Percentiles rank a stretch among this genome's conserved stretches.
These are phyloP conservation scores for Caenorhabditis virilis DNA, from an alignment of 2,888 invertebrate species.

Conservation along the genomic window DNA sequence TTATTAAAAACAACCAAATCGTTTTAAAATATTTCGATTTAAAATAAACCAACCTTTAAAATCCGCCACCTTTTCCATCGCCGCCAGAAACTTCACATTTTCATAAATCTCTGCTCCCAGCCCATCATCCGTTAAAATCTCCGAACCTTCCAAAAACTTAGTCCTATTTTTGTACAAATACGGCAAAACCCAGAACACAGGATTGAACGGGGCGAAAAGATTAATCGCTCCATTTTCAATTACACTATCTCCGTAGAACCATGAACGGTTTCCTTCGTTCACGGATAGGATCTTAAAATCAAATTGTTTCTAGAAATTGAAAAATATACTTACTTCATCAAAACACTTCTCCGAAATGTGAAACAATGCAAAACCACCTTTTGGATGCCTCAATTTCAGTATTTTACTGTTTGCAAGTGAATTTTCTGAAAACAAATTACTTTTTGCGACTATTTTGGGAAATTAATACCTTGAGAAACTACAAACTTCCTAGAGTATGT, in stretches of 20 bases:
- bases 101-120: conserved; percentile 14
- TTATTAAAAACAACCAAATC: too few species aligned
- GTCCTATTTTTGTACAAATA: conserved; percentile 43
- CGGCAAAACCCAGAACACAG: conserved; percentile 53
- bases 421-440: conserved; percentile 10
- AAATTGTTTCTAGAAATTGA: neutral
- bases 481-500: conserved; percentile 32
- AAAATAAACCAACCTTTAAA: too few species aligned
- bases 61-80: conserved; percentile 40
- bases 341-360: conserved; percentile 28
- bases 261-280: conserved; percentile 49
- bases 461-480: conserved; percentile 38
- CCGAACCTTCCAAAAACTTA: conserved; percentile 41
- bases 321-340: conserved; percentile 39
- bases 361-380: conserved; percentile 30
- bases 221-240: conserved; percentile 48
- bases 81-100: conserved; percentile 34
- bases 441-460: too few species aligned
- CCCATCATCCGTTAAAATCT: conserved; percentile 47
- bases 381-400: conserved; percentile 31
- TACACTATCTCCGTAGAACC: conserved; percentile 56
- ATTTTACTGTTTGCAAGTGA: conserved; percentile 19
- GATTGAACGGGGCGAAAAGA: conserved; percentile 50
- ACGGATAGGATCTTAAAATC: conserved; percentile 38
- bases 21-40: too few species aligned